Evolutionary conservation across 2,888 invertebrate species (phyloP).

Genomic region (Drosophila borborema): DNA sequence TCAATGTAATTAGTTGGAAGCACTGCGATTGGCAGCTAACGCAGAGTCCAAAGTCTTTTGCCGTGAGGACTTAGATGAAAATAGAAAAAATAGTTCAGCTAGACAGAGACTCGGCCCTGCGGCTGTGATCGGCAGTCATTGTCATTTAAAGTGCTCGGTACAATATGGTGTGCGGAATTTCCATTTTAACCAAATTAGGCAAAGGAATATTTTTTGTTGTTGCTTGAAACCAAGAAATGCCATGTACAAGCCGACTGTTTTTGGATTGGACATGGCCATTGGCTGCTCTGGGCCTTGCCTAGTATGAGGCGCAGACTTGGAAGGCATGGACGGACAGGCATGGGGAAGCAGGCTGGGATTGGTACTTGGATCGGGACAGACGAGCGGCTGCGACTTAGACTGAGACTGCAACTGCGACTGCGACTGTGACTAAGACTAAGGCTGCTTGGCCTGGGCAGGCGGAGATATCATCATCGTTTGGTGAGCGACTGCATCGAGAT

Average conservation of each 20-base stretch:
- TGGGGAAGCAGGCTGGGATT: not conserved
- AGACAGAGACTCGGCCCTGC: slow-evolving; percentile 39
- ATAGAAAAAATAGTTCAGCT: slow-evolving; percentile 65
- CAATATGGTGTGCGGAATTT: slow-evolving; percentile 83
- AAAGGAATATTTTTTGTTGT: slow-evolving; percentile 72
- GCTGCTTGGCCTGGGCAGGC: slow-evolving; percentile 48
- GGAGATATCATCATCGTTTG: slow-evolving; percentile 72
- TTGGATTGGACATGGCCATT: slow-evolving; percentile 55
- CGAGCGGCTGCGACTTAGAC: slow-evolving; percentile 1
- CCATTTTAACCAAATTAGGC: slow-evolving; percentile 83
- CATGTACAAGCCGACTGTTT: slow-evolving; percentile 52
- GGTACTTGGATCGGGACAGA: slow-evolving; percentile 12
- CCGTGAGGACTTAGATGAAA: slow-evolving; percentile 41
- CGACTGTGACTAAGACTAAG: slow-evolving; percentile 12
- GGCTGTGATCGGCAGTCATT: slow-evolving; percentile 55
- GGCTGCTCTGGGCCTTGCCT: slow-evolving; percentile 36
- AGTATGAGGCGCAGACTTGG: slow-evolving; percentile 15
- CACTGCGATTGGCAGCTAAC: slow-evolving; percentile 5
- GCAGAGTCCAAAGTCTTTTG: slow-evolving; percentile 22
- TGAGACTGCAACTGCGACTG: slow-evolving; percentile 1
- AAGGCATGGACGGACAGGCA: not conserved
- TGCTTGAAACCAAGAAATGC: slow-evolving; percentile 68
- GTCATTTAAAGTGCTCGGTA: slow-evolving; percentile 77
- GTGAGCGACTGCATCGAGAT: slow-evolving; percentile 65
- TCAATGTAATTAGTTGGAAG: slow-evolving; percentile 6